A percentile compares a stretch with the other conserved stretches of the same genome.
phyloP scores from a whole-genome alignment of 1,140 invertebrate genomes.

The Zophobas atratus region DNA sequence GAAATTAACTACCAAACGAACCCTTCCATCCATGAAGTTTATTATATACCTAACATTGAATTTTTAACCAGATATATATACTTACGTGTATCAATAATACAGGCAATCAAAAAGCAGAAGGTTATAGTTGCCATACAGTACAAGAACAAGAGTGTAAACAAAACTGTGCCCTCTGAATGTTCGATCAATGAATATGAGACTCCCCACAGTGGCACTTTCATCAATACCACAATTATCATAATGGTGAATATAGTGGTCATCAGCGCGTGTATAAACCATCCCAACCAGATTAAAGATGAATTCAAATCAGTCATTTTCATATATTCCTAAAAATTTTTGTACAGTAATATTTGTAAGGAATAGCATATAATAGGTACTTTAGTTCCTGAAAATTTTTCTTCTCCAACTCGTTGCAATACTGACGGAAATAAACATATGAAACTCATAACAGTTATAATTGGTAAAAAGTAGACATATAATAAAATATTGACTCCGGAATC shows the following conservation, averaged over 20 bases:
- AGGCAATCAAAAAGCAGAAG: constrained; percentile 70
- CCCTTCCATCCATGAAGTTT: too few relatives aligned
- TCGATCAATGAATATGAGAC: constrained; percentile 68
- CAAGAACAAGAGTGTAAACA: constrained; percentile 71
- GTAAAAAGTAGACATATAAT: constrained; percentile 60
- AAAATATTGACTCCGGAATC: constrained; percentile 54
- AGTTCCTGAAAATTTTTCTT: constrained; percentile 66
- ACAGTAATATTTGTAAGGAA: not conserved
- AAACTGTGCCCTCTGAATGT: constrained; percentile 66
- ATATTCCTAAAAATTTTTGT: constrained; percentile 71
- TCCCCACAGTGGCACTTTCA: constrained; percentile 62
- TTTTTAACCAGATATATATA: constrained; percentile 25
- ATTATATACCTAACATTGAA: too few relatives aligned
- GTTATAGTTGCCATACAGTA: constrained; percentile 69
- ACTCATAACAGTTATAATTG: constrained; percentile 63
- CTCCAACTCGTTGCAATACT: constrained; percentile 63
- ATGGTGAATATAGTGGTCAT: constrained; percentile 70
- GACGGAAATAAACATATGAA: constrained; percentile 65
- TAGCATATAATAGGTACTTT: constrained; percentile 56
- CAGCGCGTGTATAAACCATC: constrained; percentile 76
- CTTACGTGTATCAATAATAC: constrained; percentile 72
- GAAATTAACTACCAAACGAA: too few relatives aligned
- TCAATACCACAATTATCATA: constrained; percentile 69
- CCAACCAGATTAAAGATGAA: constrained; percentile 76
- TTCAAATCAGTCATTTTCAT: constrained; percentile 82